These are phyloP conservation scores for Agelas oroides DNA, from an alignment of 37 sponge, comb jelly and placozoan species.

Conservation along the genomic window DNA sequence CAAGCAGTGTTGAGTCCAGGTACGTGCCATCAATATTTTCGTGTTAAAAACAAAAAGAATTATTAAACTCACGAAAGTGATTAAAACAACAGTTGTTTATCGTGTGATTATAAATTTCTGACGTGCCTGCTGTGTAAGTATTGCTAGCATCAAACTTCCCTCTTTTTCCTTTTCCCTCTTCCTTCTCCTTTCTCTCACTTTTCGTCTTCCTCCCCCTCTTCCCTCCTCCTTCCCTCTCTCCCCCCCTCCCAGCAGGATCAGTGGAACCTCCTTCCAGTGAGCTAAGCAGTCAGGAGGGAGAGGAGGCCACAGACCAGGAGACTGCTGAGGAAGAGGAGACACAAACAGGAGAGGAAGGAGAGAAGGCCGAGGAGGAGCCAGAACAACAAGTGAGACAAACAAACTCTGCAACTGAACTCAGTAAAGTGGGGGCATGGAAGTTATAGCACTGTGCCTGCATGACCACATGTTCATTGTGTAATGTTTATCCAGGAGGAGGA, in stretches of 20 bases:
- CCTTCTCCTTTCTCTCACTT: background rate
- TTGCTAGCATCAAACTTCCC: too few species aligned
- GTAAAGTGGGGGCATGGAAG: background rate
- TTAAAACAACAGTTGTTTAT: too few species aligned
- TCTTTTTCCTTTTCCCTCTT: background rate
- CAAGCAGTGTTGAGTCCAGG: too few species aligned
- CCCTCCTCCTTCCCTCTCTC: background rate
- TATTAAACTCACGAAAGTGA: too few species aligned
- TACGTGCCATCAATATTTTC: too few species aligned
- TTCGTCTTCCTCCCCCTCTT: conserved; percentile 4
- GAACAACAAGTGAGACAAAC: background rate
- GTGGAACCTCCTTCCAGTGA: background rate
- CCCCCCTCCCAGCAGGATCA: conserved; percentile 4
- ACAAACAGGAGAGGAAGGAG: background rate
- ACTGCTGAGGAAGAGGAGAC: background rate
- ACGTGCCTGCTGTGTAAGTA: background rate
- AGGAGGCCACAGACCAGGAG: background rate
- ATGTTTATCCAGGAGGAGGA: too few species aligned
- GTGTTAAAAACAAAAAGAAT: too few species aligned
- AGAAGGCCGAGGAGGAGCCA: background rate
- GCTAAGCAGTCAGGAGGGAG: background rate
- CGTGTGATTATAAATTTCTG: too few species aligned
- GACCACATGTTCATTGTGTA: too few species aligned
- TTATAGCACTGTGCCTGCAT: too few species aligned
- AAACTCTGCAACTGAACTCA: background rate